Conservation (phyloP, 1,140 invertebrate species). For the Drosophila athabasca region DNA sequence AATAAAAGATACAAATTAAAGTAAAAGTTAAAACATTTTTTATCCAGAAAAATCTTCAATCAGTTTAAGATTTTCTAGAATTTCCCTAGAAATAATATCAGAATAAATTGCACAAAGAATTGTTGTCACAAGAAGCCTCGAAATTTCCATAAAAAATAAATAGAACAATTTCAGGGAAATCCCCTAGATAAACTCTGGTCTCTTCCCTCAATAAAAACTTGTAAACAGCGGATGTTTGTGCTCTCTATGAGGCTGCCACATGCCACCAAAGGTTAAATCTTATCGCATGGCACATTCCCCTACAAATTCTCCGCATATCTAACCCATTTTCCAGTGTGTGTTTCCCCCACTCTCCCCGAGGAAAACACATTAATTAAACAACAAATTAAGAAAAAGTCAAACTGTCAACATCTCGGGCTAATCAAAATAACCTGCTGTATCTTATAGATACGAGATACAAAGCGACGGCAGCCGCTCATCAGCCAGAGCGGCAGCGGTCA, state of each 20-base stretch:
- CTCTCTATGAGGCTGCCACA: too few relatives aligned
- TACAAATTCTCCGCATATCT: conserved; percentile 5
- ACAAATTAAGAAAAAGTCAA: conserved; percentile 69
- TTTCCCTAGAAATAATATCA: too few relatives aligned
- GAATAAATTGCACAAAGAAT: too few relatives aligned
- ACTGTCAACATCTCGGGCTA: conserved; percentile 67
- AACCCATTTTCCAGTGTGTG: conserved; percentile 16
- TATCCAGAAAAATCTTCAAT: too few relatives aligned
- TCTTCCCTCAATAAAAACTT: background rate
- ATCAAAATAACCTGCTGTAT: conserved; percentile 66
- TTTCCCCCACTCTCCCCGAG: conserved; percentile 10
- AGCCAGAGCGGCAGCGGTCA: conserved; percentile 11
- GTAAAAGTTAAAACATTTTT: too few relatives aligned
- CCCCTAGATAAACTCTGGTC: too few relatives aligned
- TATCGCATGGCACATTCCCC: background rate
- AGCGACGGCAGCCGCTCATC: conserved; percentile 8
- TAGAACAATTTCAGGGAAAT: too few relatives aligned
- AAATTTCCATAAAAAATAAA: too few relatives aligned
- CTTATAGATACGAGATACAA: conserved; percentile 44
- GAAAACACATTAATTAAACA: conserved; percentile 60
- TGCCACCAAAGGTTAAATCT: conserved; percentile 11
- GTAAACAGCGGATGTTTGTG: conserved; percentile 2
- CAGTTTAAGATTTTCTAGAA: too few relatives aligned
- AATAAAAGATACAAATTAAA: too few relatives aligned
- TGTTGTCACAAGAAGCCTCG: too few relatives aligned